Percentiles rank a stretch among this genome's conserved stretches.
These are phyloP conservation scores for Ascaphus truei DNA, from an alignment of 2,113 vertebrate species.

Conservation along the genomic window DNA sequence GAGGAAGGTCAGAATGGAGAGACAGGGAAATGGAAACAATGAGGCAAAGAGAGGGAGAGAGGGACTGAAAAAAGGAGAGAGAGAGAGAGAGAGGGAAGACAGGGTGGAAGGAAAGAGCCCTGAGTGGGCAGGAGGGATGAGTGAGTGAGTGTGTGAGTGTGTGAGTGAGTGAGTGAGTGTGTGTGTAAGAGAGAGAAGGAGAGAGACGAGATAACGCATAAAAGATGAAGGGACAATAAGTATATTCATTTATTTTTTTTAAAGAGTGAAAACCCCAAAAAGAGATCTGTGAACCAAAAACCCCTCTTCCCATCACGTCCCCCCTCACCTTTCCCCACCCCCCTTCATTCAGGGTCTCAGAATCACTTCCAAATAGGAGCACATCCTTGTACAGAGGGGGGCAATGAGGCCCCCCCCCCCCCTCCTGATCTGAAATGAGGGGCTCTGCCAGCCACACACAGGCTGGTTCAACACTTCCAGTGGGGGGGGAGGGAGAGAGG, in stretches of 20 bases:
- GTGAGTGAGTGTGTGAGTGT: background rate
- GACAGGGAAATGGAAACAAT: background rate
- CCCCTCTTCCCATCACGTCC: background rate
- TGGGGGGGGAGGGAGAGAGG: background rate
- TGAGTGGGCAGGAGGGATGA: background rate
- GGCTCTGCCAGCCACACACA: background rate
- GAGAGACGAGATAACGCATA: too few species aligned
- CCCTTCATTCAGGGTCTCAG: background rate
- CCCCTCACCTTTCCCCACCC: background rate
- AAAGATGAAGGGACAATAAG: too few species aligned
- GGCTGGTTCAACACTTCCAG: background rate
- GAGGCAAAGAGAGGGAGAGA: fast-evolving
- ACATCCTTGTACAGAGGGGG: background rate
- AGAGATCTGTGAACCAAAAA: background rate
- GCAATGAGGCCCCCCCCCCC: too few species aligned
- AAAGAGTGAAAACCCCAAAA: too few species aligned
- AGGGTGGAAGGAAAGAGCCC: too few species aligned
- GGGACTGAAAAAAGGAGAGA: background rate
- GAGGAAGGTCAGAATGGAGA: background rate
- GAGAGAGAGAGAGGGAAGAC: background rate
- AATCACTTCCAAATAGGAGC: conserved; percentile 28
- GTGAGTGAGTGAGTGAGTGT: too few species aligned
- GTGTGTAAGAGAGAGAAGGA: background rate
- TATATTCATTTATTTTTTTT: too few species aligned
- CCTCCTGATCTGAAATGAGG: too few species aligned